A percentile compares a stretch with the other conserved stretches of the same genome.
Evolutionary conservation across 2,113 vertebrate species (phyloP).

Genomic region (Bungarus multicinctus): DNA sequence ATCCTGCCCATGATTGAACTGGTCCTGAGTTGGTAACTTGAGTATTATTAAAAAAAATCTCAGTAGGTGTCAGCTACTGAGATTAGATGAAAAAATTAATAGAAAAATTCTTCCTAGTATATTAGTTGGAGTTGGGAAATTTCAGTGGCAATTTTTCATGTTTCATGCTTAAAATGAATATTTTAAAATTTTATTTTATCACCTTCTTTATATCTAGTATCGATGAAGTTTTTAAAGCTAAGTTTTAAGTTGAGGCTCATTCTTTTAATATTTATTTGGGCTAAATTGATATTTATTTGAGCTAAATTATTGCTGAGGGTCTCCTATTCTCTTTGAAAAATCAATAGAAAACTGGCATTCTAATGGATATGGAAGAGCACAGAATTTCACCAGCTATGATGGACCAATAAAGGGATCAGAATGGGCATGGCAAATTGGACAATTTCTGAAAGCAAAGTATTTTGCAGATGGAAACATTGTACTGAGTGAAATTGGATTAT

Average conservation of each 20-base stretch:
- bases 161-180: neutral
- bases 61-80: neutral
- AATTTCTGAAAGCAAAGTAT: slow-evolving; percentile 38
- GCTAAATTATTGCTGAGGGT: slow-evolving; percentile 26
- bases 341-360: slow-evolving; percentile 27
- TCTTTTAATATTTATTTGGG: slow-evolving; percentile 15
- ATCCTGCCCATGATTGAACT: no score
- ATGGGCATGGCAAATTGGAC: slow-evolving; percentile 27
- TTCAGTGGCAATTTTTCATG: neutral
- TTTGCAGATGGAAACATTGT: slow-evolving; percentile 24
- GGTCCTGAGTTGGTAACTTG: neutral
- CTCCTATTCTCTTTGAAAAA: slow-evolving; percentile 39
- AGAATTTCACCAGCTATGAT: slow-evolving; percentile 40
- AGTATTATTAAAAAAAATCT: neutral
- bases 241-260: neutral
- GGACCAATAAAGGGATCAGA: neutral
- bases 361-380: slow-evolving; percentile 22
- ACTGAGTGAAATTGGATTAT: slow-evolving; percentile 30
- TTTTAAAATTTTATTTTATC: neutral
- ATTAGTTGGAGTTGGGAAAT: neutral
- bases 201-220: neutral
- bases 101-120: neutral
- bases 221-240: neutral
- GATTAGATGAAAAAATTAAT: neutral
- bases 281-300: slow-evolving; percentile 10